These are phyloP conservation scores for Apodemus sylvaticus DNA, from an alignment of 2,113 vertebrate species.

Conservation along the genomic window DNA sequence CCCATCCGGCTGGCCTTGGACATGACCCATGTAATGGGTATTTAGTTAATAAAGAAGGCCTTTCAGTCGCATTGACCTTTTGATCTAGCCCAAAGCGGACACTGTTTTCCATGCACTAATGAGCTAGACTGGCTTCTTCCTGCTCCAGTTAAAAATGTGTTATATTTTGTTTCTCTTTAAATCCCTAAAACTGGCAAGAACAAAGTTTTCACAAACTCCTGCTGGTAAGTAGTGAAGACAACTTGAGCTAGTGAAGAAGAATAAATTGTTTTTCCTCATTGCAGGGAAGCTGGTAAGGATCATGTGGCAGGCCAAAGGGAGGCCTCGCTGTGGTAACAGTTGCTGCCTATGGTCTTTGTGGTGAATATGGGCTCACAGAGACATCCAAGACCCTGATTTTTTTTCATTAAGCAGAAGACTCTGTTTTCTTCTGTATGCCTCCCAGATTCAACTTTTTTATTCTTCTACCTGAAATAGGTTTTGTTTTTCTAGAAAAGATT, in stretches of 20 bases:
- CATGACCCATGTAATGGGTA: constrained; percentile 67
- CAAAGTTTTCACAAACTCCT: constrained; percentile 76
- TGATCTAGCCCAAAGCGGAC: constrained; percentile 66
- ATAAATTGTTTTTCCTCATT: constrained; percentile 63
- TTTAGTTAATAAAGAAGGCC: constrained; percentile 74
- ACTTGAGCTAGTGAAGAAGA: constrained; percentile 65
- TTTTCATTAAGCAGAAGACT: constrained; percentile 54
- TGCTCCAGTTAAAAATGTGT: constrained; percentile 62
- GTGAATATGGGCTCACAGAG: neutral
- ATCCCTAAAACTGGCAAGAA: constrained; percentile 69
- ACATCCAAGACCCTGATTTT: constrained; percentile 15
- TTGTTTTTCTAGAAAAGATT: neutral
- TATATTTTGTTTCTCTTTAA: constrained; percentile 79
- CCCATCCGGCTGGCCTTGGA: constrained; percentile 68
- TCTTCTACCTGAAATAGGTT: constrained; percentile 20
- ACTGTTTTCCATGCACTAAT: constrained; percentile 73
- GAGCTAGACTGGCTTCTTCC: constrained; percentile 67
- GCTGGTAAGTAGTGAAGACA: constrained; percentile 68
- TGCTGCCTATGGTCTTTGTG: neutral
- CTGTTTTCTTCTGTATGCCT: constrained; percentile 19
- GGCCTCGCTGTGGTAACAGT: neutral
- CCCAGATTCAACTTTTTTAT: neutral
- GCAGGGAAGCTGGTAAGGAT: constrained; percentile 53
- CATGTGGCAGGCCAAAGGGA: neutral
- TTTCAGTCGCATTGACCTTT: constrained; percentile 70